Conservation (phyloP, 2,113 vertebrate genomes). For the Gnathochromis pfefferi region DNA sequence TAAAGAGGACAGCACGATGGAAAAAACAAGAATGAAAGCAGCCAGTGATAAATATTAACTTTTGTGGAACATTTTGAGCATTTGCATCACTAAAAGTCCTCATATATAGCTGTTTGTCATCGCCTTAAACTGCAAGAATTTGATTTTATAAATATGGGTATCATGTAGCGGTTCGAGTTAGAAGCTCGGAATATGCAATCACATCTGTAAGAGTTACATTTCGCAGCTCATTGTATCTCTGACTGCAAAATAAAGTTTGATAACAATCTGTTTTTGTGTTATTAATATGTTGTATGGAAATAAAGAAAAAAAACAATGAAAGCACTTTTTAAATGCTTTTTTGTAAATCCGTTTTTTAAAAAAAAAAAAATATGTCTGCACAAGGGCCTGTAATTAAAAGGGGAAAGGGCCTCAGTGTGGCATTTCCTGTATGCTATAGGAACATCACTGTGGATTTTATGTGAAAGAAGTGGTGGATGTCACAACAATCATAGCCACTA, state of each 20-base stretch:
- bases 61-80: not conserved
- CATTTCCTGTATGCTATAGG: not conserved
- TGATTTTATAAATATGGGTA: not conserved
- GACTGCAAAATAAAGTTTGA: not conserved
- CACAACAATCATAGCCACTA: not conserved
- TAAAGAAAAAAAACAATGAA: fast-evolving
- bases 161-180: not conserved
- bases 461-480: not conserved
- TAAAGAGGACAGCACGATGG: not conserved
- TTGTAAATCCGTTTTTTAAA: not conserved
- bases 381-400: not conserved
- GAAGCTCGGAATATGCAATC: not conserved
- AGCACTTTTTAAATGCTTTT: not conserved
- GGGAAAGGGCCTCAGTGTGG: not conserved
- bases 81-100: not conserved
- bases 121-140: not conserved
- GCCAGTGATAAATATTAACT: not conserved
- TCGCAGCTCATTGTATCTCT: not conserved
- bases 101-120: not conserved
- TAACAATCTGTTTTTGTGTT: not conserved
- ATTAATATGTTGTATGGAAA: not conserved
- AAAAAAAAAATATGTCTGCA: not conserved
- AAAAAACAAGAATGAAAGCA: not conserved
- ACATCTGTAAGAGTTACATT: not conserved
- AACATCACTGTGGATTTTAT: not conserved